A percentile compares a stretch with the other conserved stretches of the same genome.
phyloP scores from a whole-genome alignment of 2,797 vertebrate genomes.

The Eulemur rubriventer region DNA sequence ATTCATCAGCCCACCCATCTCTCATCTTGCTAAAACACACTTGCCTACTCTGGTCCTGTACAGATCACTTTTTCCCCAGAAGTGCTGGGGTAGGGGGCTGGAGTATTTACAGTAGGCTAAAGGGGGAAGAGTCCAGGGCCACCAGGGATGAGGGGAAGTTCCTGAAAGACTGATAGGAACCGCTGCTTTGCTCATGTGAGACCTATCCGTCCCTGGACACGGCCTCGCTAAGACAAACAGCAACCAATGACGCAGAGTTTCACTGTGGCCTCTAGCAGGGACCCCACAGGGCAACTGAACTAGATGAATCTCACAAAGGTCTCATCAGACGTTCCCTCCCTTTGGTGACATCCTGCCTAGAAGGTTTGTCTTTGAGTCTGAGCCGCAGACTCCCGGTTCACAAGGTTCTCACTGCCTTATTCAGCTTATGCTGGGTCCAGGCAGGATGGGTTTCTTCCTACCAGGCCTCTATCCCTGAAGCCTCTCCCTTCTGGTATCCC shows the following conservation, averaged over 20 bases:
- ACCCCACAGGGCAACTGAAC: background rate
- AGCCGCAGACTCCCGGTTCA: background rate
- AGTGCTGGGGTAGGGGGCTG: too few species aligned
- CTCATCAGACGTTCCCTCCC: background rate
- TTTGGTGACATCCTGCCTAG: background rate
- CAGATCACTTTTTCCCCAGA: background rate
- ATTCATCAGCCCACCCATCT: background rate
- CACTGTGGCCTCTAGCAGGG: background rate
- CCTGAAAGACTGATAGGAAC: background rate
- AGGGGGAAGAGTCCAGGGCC: background rate
- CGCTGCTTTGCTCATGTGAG: background rate
- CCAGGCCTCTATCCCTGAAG: background rate
- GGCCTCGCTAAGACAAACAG: background rate
- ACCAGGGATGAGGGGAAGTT: background rate
- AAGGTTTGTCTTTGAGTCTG: background rate
- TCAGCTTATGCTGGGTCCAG: fast-evolving
- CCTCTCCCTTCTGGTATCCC: background rate
- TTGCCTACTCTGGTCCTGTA: background rate
- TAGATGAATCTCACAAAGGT: background rate
- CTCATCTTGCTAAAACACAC: background rate
- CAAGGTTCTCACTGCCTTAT: background rate
- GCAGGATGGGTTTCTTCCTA: background rate
- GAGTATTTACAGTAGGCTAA: background rate
- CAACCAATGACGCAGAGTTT: background rate
- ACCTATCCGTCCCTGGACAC: background rate